Evolutionary conservation across 2,888 invertebrate genomes (phyloP).

Genomic region (Prostheceraeus crozeri): DNA sequence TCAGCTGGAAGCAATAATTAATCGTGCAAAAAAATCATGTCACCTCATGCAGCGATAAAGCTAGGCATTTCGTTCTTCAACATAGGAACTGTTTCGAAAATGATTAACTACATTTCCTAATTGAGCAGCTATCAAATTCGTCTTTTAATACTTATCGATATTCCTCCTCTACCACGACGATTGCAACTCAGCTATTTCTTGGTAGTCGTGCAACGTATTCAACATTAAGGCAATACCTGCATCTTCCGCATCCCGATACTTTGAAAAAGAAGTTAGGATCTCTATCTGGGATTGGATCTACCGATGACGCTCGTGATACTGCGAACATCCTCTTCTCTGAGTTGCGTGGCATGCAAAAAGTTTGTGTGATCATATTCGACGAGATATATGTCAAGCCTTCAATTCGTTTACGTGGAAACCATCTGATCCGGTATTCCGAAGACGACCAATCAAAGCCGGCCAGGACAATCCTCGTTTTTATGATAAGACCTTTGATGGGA

Average conservation of each 20-base stretch:
- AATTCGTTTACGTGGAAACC: constrained; percentile 6
- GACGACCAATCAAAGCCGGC: background rate
- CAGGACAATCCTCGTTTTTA: constrained; percentile 12
- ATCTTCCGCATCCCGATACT: background rate
- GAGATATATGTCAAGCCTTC: constrained; percentile 14
- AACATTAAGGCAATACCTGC: background rate
- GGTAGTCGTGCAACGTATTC: background rate
- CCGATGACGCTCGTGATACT: background rate
- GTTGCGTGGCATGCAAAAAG: background rate
- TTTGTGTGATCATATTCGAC: background rate
- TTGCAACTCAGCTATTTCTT: background rate
- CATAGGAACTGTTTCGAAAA: too few species aligned
- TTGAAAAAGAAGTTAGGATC: background rate
- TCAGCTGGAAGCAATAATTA: too few species aligned
- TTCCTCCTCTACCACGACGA: background rate
- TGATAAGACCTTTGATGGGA: constrained; percentile 12
- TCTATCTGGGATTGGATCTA: background rate
- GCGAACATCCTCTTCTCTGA: background rate
- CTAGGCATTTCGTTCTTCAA: too few species aligned
- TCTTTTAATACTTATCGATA: too few species aligned
- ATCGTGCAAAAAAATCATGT: too few species aligned
- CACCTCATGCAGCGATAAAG: too few species aligned
- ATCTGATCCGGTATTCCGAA: constrained; percentile 15
- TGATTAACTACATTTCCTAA: too few species aligned
- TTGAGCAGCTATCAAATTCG: too few species aligned